phyloP scores from a whole-genome alignment of 2,797 vertebrate species.

The Takifugu rubripes region DNA sequence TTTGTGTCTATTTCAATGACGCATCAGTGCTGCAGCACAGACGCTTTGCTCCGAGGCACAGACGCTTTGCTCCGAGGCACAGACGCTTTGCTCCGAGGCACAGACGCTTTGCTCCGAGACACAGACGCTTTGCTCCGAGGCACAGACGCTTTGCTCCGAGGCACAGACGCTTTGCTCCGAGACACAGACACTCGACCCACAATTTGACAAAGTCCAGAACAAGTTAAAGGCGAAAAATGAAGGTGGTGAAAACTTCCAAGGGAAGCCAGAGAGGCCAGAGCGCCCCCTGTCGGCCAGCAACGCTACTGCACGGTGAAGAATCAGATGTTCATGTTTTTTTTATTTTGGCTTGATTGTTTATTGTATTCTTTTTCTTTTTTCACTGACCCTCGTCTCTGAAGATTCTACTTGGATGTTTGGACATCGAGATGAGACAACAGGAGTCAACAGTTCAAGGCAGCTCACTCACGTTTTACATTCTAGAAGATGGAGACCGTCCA shows the following conservation, averaged over 20 bases:
- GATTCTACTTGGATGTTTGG: neutral
- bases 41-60: constrained; percentile 22
- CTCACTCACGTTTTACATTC: constrained; percentile 47
- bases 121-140: constrained; percentile 12
- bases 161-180: constrained; percentile 7
- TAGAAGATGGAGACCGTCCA: constrained; percentile 43
- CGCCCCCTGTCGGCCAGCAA: neutral
- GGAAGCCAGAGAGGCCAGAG: neutral
- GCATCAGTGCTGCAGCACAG: constrained; percentile 29
- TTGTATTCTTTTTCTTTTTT: too few species aligned
- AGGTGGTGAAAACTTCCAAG: neutral
- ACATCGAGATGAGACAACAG: neutral
- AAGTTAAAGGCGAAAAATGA: constrained; percentile 38
- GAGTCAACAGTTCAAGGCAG: constrained; percentile 38
- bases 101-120: neutral
- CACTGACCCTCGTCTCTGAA: neutral
- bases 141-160: constrained; percentile 1
- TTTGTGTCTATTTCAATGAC: constrained; percentile 19
- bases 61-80: constrained; percentile 22
- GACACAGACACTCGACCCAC: constrained; percentile 4
- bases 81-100: constrained; percentile 22
- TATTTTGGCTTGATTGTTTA: too few species aligned
- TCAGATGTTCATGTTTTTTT: too few species aligned
- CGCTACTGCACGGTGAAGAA: too few species aligned
- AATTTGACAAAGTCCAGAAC: constrained; percentile 12